Evolutionary conservation across 2,113 vertebrate species (phyloP), one percentile per base, ranked within the genome.

Genomic region (Prinia subflava): DNA sequence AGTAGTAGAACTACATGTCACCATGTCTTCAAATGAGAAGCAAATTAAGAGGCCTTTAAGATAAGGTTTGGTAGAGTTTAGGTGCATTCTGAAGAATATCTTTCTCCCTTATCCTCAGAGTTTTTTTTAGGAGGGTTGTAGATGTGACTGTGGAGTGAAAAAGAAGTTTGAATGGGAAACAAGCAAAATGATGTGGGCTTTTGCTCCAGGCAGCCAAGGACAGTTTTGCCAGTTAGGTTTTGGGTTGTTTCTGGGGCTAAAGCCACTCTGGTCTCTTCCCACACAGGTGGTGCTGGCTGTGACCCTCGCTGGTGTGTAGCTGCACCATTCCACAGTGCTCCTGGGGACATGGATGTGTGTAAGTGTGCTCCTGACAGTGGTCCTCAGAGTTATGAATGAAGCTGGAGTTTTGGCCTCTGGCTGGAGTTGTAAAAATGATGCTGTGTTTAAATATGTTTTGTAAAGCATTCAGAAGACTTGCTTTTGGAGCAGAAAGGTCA

Each of bases 61-160:
- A 30, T 75, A 57, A 81, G 4, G 11, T 41, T 70, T 30, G 8
- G 9, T 67, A 75, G 47, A 46, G 3, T 28, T 62, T 68, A 79
- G 28, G 12, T 73, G 12, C 56, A 28, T 69, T 69, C 19, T 83
- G 55, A 83, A 86, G 41, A 76, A 18, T 37, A 19, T 80, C 16
- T 64, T 76, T 27, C 33, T 73, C 44, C 10, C 37, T 88, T 47
- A 68, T 71, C 13, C 6, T 79, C 47, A 11, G 3, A 13, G 8
- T 1, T 52, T n/a, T n/a, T 57, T 90, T 60, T 39, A 35, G 24
- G 7, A 2, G 3, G 46, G 23, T 59, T 0, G 0, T 87, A 2
- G 24, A 50, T 70, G 33, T 78, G 52, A 37, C 30, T 35, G 14
- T 71, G 46, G 31, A 77, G 11, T 33, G 11, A 19, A 63, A 46